Conservation (phyloP, 64 coral and sea anemone species). For the Hydrozoanthus tunicans region DNA sequence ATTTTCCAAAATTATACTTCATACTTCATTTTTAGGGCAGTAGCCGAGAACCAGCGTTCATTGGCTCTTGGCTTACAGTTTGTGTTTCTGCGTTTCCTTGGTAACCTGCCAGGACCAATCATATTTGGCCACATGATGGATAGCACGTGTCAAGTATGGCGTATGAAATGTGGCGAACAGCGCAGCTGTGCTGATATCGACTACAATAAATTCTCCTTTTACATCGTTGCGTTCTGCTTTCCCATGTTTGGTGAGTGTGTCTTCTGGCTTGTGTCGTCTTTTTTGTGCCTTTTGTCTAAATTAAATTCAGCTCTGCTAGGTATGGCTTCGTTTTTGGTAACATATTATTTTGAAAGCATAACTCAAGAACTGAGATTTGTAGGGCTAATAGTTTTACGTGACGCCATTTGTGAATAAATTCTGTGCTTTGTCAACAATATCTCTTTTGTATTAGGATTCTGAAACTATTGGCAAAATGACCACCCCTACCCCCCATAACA, state of each 20-base stretch:
- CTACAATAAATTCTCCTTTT: slow-evolving; percentile 19
- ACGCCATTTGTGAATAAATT: too few relatives aligned
- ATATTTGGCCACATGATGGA: slow-evolving; percentile 34
- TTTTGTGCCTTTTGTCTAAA: background rate
- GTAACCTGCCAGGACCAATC: slow-evolving; percentile 32
- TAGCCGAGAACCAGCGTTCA: slow-evolving; percentile 34
- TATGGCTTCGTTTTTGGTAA: background rate
- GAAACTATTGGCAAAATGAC: too few relatives aligned
- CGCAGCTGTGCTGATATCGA: slow-evolving; percentile 29
- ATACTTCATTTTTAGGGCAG: background rate
- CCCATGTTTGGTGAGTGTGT: background rate
- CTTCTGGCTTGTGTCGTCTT: background rate
- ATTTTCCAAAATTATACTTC: too few relatives aligned
- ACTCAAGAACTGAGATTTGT: too few relatives aligned
- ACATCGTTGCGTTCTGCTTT: background rate
- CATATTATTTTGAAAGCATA: background rate
- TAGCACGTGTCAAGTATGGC: slow-evolving; percentile 44
- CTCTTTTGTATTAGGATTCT: too few relatives aligned
- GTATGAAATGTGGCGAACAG: background rate
- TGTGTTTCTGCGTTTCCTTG: slow-evolving; percentile 19
- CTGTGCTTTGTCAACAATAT: too few relatives aligned
- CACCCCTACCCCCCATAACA: too few relatives aligned
- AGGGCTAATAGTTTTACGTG: too few relatives aligned
- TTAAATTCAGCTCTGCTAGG: background rate
- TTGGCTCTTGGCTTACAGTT: slow-evolving; percentile 43